Conservation (phyloP, 2,888 invertebrate species). For the Protophormia terraenovae region DNA sequence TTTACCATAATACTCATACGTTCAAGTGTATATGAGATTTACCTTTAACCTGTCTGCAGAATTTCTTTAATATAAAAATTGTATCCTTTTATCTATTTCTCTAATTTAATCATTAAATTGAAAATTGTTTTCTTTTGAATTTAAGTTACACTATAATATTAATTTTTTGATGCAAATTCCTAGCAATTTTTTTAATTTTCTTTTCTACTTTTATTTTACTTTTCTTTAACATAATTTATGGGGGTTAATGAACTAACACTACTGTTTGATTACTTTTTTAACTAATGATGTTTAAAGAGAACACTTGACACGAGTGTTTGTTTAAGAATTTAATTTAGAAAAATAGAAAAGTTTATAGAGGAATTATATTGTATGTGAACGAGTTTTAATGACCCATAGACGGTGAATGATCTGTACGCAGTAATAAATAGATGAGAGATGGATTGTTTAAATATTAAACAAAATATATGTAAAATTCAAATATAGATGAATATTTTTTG, state of each 20-base stretch:
- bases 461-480: not conserved
- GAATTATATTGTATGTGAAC: not conserved
- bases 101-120: not conserved
- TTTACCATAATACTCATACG: constrained; percentile 25
- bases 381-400: not conserved
- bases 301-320: constrained; percentile 20
- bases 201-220: not conserved
- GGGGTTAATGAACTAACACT: constrained; percentile 6
- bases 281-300: not conserved
- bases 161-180: not conserved
- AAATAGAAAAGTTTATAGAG: not conserved
- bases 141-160: not conserved
- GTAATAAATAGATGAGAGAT: not conserved
- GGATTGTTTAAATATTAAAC: not conserved
- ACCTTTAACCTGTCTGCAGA: too few species aligned
- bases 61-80: not conserved
- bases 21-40: not conserved
- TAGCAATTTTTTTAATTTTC: not conserved
- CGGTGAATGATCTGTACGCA: not conserved
- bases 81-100: not conserved
- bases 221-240: not conserved
- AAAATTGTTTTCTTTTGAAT: not conserved
- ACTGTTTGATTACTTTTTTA: not conserved
- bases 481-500: too few species aligned
- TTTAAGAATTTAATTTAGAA: not conserved